phyloP scores from a whole-genome alignment of 2,113 vertebrate genomes.

The Malurus cyaneus region DNA sequence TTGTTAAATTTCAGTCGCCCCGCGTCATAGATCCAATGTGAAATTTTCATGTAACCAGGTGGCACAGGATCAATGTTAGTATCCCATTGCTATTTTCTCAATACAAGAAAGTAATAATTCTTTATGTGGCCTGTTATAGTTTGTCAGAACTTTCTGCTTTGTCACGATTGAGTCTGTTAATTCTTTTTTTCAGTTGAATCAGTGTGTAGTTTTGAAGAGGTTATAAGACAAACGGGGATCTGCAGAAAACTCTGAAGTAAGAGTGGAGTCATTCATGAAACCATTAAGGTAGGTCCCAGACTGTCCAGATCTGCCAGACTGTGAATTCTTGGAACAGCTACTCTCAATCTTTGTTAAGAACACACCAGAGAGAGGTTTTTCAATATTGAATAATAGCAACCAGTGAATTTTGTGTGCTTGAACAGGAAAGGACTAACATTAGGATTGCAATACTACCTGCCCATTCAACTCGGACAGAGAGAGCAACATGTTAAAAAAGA shows the following conservation, averaged over 20 bases:
- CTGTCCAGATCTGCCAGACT: neutral
- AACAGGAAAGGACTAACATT: neutral
- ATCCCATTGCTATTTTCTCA: neutral
- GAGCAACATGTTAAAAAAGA: neutral
- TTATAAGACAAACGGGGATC: neutral
- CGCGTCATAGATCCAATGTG: neutral
- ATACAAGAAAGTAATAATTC: neutral
- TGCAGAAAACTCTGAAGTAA: neutral
- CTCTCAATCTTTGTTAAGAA: neutral
- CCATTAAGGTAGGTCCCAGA: neutral
- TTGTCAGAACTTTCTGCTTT: neutral
- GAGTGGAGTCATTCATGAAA: neutral
- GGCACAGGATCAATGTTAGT: neutral
- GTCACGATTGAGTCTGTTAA: neutral
- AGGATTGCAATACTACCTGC: neutral
- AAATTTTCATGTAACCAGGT: neutral
- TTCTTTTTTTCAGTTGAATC: neutral
- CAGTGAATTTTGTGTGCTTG: neutral
- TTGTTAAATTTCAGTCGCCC: neutral
- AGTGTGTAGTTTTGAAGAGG: neutral
- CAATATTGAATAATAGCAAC: rapidly evolving
- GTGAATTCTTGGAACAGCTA: neutral
- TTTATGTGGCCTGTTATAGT: neutral
- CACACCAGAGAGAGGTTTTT: neutral
- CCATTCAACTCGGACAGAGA: rapidly evolving